These are phyloP conservation scores for Rhysida immarginata DNA, from an alignment of 1,140 invertebrate species.

Conservation along the genomic window DNA sequence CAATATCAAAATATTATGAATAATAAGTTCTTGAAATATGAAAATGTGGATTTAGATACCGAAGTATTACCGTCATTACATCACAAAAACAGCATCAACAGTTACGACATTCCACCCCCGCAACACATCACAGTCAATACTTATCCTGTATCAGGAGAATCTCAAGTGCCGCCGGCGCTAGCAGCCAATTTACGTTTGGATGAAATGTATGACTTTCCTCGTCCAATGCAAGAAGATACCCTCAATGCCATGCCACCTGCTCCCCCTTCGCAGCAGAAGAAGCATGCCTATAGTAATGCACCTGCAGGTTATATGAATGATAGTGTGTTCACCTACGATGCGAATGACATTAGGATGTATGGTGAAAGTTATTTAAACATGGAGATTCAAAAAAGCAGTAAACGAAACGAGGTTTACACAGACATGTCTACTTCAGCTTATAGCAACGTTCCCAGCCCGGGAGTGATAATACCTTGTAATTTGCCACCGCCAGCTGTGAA, in stretches of 20 bases:
- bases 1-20: no score
- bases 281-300: slow-evolving; percentile 56
- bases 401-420: slow-evolving; percentile 12
- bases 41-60: no score
- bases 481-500: slow-evolving; percentile 34
- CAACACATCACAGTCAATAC: no score
- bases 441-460: slow-evolving; percentile 16
- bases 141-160: no score
- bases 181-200: slow-evolving; percentile 25
- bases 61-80: no score
- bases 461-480: slow-evolving; percentile 35
- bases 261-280: slow-evolving; percentile 21
- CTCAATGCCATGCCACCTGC: slow-evolving; percentile 16
- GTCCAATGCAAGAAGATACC: slow-evolving; percentile 38
- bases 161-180: not conserved
- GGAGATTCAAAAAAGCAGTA: not conserved
- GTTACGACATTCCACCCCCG: no score
- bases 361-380: slow-evolving; percentile 13
- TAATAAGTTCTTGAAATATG: no score
- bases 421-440: slow-evolving; percentile 14
- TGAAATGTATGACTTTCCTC: slow-evolving; percentile 55
- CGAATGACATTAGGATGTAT: not conserved
- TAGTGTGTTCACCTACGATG: not conserved
- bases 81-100: no score
- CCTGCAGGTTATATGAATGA: slow-evolving; percentile 27